phyloP scores from a whole-genome alignment of 2,113 vertebrate species.

The Recurvirostra avosetta region DNA sequence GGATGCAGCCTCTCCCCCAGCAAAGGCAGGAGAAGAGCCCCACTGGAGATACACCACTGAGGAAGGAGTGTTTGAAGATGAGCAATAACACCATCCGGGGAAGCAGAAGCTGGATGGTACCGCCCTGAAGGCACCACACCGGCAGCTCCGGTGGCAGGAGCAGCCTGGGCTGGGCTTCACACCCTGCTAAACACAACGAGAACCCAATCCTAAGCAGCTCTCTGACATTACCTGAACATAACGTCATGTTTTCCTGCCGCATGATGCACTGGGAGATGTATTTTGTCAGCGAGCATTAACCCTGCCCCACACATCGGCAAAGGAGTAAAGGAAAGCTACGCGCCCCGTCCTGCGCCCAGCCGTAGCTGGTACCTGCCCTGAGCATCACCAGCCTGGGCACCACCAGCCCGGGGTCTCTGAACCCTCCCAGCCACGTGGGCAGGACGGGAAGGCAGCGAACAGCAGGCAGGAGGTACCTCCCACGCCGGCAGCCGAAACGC shows the following conservation, averaged over 20 bases:
- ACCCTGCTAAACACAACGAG: neutral
- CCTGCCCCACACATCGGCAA: neutral
- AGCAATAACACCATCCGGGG: neutral
- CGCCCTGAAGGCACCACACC: neutral
- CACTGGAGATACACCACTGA: neutral
- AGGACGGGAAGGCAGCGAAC: neutral
- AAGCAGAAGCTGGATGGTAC: neutral
- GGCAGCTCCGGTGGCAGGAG: neutral
- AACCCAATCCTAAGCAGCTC: neutral
- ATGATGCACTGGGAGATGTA: fast-evolving
- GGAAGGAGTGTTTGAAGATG: neutral
- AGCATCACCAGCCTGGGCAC: neutral
- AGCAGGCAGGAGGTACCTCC: constrained; percentile 6
- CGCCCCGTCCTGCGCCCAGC: neutral
- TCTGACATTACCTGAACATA: fast-evolving
- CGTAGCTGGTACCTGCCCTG: neutral
- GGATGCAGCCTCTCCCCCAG: neutral
- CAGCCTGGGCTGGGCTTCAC: neutral
- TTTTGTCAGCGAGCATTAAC: neutral
- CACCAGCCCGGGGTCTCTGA: neutral
- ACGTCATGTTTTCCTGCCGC: fast-evolving
- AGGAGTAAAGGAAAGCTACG: neutral
- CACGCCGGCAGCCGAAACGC: neutral
- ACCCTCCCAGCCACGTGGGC: neutral
- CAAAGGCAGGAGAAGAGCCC: neutral